Conservation (phyloP, 2,888 invertebrate species). For the Drosophila buzzatii region DNA sequence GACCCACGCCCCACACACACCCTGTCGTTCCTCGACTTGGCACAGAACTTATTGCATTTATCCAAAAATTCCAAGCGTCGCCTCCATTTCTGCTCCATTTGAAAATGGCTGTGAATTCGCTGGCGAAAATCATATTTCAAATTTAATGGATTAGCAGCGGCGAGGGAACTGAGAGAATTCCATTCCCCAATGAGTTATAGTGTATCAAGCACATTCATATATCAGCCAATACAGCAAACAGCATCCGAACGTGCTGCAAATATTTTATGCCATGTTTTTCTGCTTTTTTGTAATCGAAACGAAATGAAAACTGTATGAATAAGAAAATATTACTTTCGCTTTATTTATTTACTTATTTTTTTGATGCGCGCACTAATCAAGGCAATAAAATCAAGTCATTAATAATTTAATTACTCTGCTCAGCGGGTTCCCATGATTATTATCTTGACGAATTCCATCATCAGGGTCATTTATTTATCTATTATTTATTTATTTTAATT, state of each 20-base stretch:
- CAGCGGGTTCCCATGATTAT: too few relatives aligned
- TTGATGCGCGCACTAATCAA: background rate
- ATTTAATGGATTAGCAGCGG: constrained; percentile 67
- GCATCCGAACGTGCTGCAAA: constrained; percentile 28
- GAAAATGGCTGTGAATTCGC: constrained; percentile 28
- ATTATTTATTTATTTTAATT: too few relatives aligned
- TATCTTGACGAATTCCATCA: background rate
- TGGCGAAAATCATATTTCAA: constrained; percentile 62
- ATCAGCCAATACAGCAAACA: constrained; percentile 29
- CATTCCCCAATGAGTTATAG: constrained; percentile 51
- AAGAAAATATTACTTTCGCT: background rate
- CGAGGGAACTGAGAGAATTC: constrained; percentile 24
- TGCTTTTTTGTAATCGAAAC: constrained; percentile 6
- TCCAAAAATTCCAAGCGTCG: constrained; percentile 35
- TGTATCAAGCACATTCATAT: constrained; percentile 39
- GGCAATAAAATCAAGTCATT: constrained; percentile 1
- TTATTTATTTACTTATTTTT: background rate
- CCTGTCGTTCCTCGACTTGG: constrained; percentile 20
- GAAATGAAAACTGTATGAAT: background rate
- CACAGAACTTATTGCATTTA: constrained; percentile 50
- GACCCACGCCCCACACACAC: background rate
- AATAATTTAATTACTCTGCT: background rate
- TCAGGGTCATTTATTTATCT: too few relatives aligned
- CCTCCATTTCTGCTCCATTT: constrained; percentile 24
- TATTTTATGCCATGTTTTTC: constrained; percentile 20